Base-by-base conservation (phyloP, 2,888 invertebrate genomes). In the Coremacera marginata region DNA sequence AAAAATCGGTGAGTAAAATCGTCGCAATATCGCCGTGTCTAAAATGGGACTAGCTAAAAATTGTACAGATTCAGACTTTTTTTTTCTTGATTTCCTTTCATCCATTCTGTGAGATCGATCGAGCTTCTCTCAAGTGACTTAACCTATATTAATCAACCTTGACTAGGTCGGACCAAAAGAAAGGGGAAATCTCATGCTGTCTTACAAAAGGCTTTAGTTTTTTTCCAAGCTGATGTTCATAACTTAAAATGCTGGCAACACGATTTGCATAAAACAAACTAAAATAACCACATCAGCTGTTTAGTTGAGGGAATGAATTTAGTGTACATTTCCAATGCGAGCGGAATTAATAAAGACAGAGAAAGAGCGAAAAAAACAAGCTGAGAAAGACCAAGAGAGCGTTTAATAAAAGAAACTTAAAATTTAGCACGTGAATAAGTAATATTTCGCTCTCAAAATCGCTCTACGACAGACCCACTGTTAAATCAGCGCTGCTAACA, bases 241-340 rank as follows among this genome's bases (percentile, higher is more conserved):
- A 2, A 1, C 2, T 55, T 55, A 55, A 55, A 22, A 5, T 63
- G 25, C 16, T 63, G 63, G 63, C 68, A 68, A 22, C 68, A 16
- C 49, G 16, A 51, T 14, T 3, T 49, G 14, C 22, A 11, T 14
- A 3, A 44, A 8, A 37, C 37, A 22, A 22, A 49, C 19, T 34
- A n/a, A n/a, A 19, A 19, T 11, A 52, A 27, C 34, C 14, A 55
- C 5, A 16, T 19, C 51, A 70, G 34, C 55, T 55, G 34, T 70
- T 31, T 31, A 14, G 34, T 27, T 37, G 67, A 55, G 34, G 14
- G 34, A 52, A 70, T 55, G 11, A 55, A 70, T 68, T 68, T 9
- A 9, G 14, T 9, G 11, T 51, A 51, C 70, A 51, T 25, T 70
- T 70, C 51, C 70, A 70, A 52, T 70, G 70, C 25, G 51, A 19